Percentiles rank a stretch among this genome's conserved stretches.
phyloP scores from a whole-genome alignment of 2,888 invertebrate species.

The Leucophenga maculata region DNA sequence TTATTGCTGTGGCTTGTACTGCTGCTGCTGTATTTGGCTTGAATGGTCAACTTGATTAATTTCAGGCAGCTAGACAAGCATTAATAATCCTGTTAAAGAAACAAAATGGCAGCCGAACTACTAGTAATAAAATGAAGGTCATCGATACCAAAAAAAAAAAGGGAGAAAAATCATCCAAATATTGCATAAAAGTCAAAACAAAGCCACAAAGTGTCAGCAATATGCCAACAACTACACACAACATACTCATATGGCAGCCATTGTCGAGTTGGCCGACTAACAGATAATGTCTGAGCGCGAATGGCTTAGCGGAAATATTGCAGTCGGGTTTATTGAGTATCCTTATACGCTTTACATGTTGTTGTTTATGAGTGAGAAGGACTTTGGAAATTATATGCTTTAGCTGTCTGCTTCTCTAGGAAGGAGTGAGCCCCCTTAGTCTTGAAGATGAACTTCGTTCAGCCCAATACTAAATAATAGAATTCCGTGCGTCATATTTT shows the following conservation, averaged over 20 bases:
- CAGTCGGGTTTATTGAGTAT: no score
- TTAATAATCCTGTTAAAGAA: conserved; percentile 65
- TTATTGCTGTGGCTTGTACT: neutral
- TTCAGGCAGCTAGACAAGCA: conserved; percentile 64
- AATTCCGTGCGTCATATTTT: no score
- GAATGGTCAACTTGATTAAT: conserved; percentile 63
- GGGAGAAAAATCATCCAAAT: neutral
- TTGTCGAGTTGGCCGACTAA: no score
- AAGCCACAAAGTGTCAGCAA: conserved; percentile 62
- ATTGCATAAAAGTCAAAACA: conserved; percentile 63
- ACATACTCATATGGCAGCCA: conserved; percentile 8
- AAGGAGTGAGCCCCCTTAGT: no score
- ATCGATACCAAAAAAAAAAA: conserved; percentile 22
- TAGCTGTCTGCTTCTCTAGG: no score
- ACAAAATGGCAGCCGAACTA: conserved; percentile 43
- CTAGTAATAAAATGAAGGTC: neutral
- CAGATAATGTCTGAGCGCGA: no score
- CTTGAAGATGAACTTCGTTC: no score
- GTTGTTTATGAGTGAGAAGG: no score
- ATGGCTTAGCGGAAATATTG: no score
- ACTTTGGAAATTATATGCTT: no score
- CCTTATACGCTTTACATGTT: no score
- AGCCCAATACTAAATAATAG: no score
- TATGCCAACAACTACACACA: conserved; percentile 31
- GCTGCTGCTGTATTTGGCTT: conserved; percentile 12